phyloP scores from a whole-genome alignment of 2,888 invertebrate species.

The Rotaria magnacalcarata region DNA sequence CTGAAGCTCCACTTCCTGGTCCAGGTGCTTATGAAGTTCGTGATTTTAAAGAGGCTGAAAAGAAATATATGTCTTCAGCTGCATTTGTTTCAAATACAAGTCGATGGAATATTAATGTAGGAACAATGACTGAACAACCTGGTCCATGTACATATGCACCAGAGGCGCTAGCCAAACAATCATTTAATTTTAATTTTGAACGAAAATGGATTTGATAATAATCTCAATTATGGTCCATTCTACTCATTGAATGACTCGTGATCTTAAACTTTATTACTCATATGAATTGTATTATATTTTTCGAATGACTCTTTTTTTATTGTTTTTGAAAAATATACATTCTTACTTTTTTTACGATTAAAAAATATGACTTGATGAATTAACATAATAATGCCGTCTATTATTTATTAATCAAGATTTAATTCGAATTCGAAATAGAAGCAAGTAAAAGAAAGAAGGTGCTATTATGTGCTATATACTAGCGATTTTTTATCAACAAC shows the following conservation, averaged over 20 bases:
- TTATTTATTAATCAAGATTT: too few species aligned
- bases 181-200: constrained; percentile 43
- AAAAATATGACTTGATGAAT: too few species aligned
- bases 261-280: not conserved
- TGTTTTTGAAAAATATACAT: not conserved
- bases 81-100: constrained; percentile 58
- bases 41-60: constrained; percentile 54
- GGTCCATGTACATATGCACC: constrained; percentile 48
- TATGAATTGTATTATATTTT: not conserved
- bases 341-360: too few species aligned
- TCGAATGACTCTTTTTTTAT: not conserved
- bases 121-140: not conserved
- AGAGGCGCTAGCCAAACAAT: constrained; percentile 43
- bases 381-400: too few species aligned
- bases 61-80: constrained; percentile 58
- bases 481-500: too few species aligned
- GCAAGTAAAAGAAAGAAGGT: too few species aligned
- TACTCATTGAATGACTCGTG: not conserved
- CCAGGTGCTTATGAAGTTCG: constrained; percentile 50
- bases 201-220: constrained; percentile 43
- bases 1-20: constrained; percentile 55
- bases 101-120: constrained; percentile 50
- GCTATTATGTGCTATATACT: too few species aligned
- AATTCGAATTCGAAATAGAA: too few species aligned
- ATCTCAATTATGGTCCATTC: not conserved